Percentiles rank a stretch among this genome's conserved stretches.
phyloP scores from a whole-genome alignment of 2,888 invertebrate species.

The Elegia similella region DNA sequence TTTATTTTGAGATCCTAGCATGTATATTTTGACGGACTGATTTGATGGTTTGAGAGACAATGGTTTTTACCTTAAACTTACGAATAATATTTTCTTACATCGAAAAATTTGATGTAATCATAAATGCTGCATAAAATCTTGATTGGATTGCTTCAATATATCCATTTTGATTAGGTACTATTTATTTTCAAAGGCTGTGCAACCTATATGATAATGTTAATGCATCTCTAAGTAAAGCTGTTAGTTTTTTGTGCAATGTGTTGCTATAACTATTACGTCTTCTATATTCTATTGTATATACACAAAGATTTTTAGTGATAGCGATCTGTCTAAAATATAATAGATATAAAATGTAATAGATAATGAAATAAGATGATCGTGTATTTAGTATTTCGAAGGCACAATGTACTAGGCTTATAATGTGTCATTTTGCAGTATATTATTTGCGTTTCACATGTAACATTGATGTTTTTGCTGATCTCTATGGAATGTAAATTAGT shows the following conservation, averaged over 20 bases:
- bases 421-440: slow-evolving; percentile 7
- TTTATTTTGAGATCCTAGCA: too few species aligned
- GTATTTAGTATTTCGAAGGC: slow-evolving; percentile 3
- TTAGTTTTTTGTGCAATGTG: slow-evolving; percentile 10
- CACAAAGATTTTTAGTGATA: slow-evolving; percentile 5
- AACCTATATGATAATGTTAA: slow-evolving; percentile 26
- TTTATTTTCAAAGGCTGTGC: slow-evolving; percentile 40
- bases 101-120: too few species aligned
- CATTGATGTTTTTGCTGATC: slow-evolving; percentile 5
- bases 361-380: background rate
- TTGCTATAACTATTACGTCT: background rate
- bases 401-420: slow-evolving; percentile 3
- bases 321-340: slow-evolving; percentile 5
- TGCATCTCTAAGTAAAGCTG: background rate
- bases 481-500: slow-evolving; percentile 6
- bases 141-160: background rate
- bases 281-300: background rate
- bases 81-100: too few species aligned
- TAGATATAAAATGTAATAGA: background rate
- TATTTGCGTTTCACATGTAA: slow-evolving; percentile 1
- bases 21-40: too few species aligned
- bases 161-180: slow-evolving; percentile 11
- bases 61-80: too few species aligned
- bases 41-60: too few species aligned
- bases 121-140: too few species aligned